Base-by-base conservation (phyloP, 2,888 invertebrate genomes). In the Drosophila subquinaria region DNA sequence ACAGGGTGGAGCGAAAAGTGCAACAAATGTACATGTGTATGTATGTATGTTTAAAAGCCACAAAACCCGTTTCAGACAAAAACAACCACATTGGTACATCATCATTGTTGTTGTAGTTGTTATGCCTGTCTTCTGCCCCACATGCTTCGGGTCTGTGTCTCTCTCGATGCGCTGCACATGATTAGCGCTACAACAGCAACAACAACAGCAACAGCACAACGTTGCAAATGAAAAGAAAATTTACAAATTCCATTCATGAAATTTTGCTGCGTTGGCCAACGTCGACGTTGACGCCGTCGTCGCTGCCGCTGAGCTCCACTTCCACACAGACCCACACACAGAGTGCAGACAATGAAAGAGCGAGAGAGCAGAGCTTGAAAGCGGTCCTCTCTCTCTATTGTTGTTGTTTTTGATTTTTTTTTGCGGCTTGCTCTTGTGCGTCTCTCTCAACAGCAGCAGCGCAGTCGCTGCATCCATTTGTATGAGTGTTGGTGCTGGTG, bases 181-280 rank as follows among this genome's bases (percentile, higher is more conserved):
- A 86, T 89, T 86, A 88, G 81, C 85, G 76, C 77, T 76, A 47
- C 51, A 68, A 53, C 57, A 57, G 40, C 57, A 81, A 59, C 68
- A 71, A 59, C 45, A 70, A 38, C 43, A 81, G 59, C 68, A 71
- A 59, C 45, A 70, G 33, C 43, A 66, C 67, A 69, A 68, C 84
- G 69, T 76, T 77, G 74, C 80, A 90, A 90, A 90, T 79, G 80
- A 89, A 90, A 90, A 87, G 80, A 90, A 90, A 91, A 92, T 89
- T 91, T 92, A 91, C 90, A 90, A 92, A 92, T 92, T 92, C 92
- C 92, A 92, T 92, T 92, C 92, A 92, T 92, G 91, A 87, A 84
- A 88, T 91, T 90, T 83, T 79, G 79, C 88, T 77, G 75, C 88
- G 88, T 88, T 77, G 70, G 66, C 62, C 66, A 68, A 69, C 73